Evolutionary conservation across 1,140 invertebrate genomes (phyloP), one percentile per base, ranked within the genome.

Genomic region (Chelonus insularis): DNA sequence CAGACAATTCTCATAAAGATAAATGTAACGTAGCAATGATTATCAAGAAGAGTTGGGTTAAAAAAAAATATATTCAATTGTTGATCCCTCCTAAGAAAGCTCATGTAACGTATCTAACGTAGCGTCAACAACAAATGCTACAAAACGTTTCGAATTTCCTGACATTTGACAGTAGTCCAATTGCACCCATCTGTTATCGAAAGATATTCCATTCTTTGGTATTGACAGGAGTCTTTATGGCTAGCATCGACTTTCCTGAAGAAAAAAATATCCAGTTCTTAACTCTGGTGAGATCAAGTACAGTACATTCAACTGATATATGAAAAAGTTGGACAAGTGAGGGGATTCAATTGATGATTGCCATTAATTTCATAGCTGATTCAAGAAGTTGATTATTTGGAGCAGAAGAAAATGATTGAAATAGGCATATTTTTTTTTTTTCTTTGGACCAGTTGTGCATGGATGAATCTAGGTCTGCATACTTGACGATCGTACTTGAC

Each of bases 401-500:
- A 47, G 8, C n/a, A 20, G 20, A 16, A 20, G 43, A 47, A 18
- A 9, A 20, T 16, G 16, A 47, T 47, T 9, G 20, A 47, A 47
- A 47, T 11, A n/a, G 37, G 11, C 32, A 11, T 39, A 14, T 4
- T 39, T 4, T n/a, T 39, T 39, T 39, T 39, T 39, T n/a, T 39
- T 11, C 12, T n/a, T n/a, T 39, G 43, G 18, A 47, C 9, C 21
- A 18, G 7, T 18, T 23, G 20, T 2, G 20, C 8, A 18, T 39
- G 1, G 43, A 29, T 16, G 43, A 12, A 57, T 47, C 34, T 41
- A 64, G 60, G 64, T 70, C 65, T 67, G 65, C 61, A 65, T 64
- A 64, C 65, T 65, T 56, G 51, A 45, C 62, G 63, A 64, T 68
- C 45, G 34, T 57, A 64, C 69, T 70, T 68, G 66, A 68, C 65